phyloP scores from a whole-genome alignment of 2,797 vertebrate genomes.

The Fundulus diaphanus region DNA sequence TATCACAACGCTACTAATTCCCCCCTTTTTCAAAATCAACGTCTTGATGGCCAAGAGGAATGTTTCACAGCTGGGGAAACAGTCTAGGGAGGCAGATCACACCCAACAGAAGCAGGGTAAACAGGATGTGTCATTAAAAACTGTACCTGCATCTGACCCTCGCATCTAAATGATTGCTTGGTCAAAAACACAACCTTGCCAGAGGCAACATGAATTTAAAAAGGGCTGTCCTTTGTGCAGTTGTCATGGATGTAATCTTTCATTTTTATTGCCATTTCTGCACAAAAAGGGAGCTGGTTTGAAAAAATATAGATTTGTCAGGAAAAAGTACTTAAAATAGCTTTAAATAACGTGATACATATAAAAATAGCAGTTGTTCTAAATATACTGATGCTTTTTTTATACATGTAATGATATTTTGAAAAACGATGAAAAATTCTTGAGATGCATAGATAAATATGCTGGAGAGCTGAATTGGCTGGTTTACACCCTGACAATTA shows the following conservation, averaged over 20 bases:
- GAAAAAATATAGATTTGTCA: background rate
- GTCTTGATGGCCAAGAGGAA: constrained; percentile 41
- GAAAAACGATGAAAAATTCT: background rate
- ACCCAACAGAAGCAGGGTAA: constrained; percentile 85
- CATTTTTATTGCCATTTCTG: constrained; percentile 15
- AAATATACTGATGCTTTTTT: background rate
- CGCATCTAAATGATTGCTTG: constrained; percentile 75
- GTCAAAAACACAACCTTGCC: constrained; percentile 48
- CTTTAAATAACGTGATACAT: background rate
- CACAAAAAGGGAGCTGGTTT: constrained; percentile 1
- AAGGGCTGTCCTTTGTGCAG: constrained; percentile 33
- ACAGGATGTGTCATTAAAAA: constrained; percentile 88
- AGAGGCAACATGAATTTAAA: constrained; percentile 30
- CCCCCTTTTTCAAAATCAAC: constrained; percentile 18
- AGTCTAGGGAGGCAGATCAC: constrained; percentile 79
- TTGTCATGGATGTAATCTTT: constrained; percentile 28
- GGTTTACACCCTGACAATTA: background rate
- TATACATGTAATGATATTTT: background rate
- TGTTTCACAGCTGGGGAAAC: constrained; percentile 72
- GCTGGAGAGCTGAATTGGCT: background rate
- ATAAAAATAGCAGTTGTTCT: background rate
- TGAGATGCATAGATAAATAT: background rate
- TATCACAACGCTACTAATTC: background rate
- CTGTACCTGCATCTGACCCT: constrained; percentile 72
- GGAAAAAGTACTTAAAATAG: background rate